Evolutionary conservation across 2,888 invertebrate species (phyloP).

Genomic region (Myopa tessellatipennis): DNA sequence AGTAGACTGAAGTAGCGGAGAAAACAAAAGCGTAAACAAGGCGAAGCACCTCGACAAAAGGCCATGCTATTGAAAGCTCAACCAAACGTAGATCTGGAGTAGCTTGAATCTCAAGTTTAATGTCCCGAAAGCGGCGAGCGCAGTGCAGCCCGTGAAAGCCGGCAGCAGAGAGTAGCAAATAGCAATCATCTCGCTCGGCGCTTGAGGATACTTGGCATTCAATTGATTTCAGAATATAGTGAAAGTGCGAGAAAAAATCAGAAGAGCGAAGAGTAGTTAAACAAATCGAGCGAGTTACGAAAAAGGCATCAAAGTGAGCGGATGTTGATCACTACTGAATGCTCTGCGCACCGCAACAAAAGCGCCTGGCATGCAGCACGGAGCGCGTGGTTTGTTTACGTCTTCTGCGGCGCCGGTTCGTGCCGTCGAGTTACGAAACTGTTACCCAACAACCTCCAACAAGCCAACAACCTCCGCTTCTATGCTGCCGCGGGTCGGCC

Average conservation of each 20-base stretch:
- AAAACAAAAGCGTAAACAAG: background rate
- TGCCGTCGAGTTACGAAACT: conserved; percentile 12
- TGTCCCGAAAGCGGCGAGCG: background rate
- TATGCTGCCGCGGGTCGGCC: conserved; percentile 2
- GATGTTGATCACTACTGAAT: background rate
- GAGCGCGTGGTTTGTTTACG: background rate
- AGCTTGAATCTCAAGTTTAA: conserved; percentile 34
- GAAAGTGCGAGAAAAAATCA: no score
- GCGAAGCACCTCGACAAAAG: conserved; percentile 13
- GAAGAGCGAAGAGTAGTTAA: background rate
- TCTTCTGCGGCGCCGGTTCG: background rate
- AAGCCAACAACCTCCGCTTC: conserved; percentile 40
- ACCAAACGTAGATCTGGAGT: conserved; percentile 27
- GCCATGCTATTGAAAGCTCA: conserved; percentile 44
- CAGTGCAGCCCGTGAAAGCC: background rate
- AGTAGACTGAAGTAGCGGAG: background rate
- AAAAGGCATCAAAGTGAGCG: background rate
- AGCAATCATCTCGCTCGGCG: background rate
- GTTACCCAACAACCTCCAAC: conserved; percentile 29
- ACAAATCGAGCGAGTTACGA: background rate
- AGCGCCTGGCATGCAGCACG: background rate
- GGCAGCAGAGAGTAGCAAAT: background rate
- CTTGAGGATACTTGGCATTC: background rate
- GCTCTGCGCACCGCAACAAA: background rate
- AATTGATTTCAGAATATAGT: no score